Conservation (phyloP, 2,888 invertebrate genomes). For the Tetropium fuscum region DNA sequence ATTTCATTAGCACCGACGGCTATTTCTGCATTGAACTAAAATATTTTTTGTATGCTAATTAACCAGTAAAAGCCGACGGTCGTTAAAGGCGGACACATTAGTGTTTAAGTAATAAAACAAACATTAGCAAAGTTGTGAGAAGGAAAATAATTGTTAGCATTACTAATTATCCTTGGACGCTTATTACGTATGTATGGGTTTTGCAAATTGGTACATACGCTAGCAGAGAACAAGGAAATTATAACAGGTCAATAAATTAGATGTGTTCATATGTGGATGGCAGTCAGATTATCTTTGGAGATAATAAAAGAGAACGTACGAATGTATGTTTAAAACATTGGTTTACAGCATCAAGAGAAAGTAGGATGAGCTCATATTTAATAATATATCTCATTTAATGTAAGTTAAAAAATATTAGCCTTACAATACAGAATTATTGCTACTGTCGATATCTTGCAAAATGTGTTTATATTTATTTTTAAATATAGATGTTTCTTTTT, state of each 20-base stretch:
- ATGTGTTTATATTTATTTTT: too few relatives aligned
- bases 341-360: conserved; percentile 11
- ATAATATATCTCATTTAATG: conserved; percentile 14
- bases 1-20: background rate
- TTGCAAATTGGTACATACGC: too few relatives aligned
- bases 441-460: too few relatives aligned
- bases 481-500: too few relatives aligned
- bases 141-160: too few relatives aligned
- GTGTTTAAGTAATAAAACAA: background rate
- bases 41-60: background rate
- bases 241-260: background rate
- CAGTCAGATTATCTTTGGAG: conserved; percentile 6
- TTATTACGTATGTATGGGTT: too few relatives aligned
- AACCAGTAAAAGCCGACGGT: conserved; percentile 6
- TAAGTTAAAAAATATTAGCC: too few relatives aligned
- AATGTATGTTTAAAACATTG: conserved; percentile 2
- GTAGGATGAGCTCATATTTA: conserved; percentile 20
- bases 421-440: too few relatives aligned
- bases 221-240: too few relatives aligned
- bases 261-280: background rate
- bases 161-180: too few relatives aligned
- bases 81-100: background rate
- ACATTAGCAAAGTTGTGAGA: too few relatives aligned
- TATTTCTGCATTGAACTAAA: too few relatives aligned
- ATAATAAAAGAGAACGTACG: conserved; percentile 25